Evolutionary conservation across 1,140 invertebrate species (phyloP), one percentile per base, ranked within the genome.

Genomic region (Drosophila orena): DNA sequence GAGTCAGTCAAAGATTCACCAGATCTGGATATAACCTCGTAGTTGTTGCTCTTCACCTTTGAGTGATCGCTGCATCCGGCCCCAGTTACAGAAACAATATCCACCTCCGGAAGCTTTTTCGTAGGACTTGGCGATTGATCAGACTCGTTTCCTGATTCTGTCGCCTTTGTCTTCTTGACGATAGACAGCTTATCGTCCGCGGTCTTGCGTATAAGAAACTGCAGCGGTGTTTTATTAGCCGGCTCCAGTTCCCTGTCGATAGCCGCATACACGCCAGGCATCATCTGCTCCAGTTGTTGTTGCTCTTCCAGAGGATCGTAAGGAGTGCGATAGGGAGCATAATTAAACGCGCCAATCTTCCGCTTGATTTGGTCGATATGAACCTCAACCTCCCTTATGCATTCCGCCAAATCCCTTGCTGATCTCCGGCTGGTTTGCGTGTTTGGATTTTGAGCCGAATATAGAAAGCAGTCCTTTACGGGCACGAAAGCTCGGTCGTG

Each of bases 401-500:
- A 92, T 15, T 91, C 91, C 2, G 79, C 88, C 6, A 94, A 80
- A 5, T 94, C 92, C 1, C 96, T 95, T 24, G 93, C 93, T 4
- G 91, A 90, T 3, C 91, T 60, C 4, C 89, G 74, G 17, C 90
- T 90, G 11, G 81, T 92, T 46, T 91, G 89, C 14, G 81, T 79
- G 60, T 95, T 95, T 0, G 94, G 94, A 84, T 95, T 94, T 77
- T 95, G 94, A 62, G 95, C 94, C 5, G 96, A 96, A 74, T 96
- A 98, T 17, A 98, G 93, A 91, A 95, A 98, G 72, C 97, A 97
- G 91, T 98, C 96, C 72, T 95, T 96, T 0, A 95, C 93, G 0
- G 97, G 95, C 11, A 99, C 96, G 97, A 97, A 98, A 3, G 97
- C 97, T 76, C 96, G 95, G 93, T 98, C 97, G 93, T 99, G 98